Conservation (phyloP, 2,113 vertebrate species). For the Bagarius yarrelli region DNA sequence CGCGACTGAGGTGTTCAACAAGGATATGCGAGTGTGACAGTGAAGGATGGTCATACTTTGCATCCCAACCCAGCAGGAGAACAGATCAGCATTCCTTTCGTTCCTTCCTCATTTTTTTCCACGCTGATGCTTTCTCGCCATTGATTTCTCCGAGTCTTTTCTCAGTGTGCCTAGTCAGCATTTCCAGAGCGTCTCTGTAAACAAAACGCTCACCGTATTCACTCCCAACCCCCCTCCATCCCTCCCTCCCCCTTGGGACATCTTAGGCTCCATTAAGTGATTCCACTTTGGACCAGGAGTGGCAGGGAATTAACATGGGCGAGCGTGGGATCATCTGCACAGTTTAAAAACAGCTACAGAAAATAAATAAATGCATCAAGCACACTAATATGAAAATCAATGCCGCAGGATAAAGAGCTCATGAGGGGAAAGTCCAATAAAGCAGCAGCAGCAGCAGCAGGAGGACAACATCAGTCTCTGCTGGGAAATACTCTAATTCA, state of each 20-base stretch:
- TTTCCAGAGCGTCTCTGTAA: constrained; percentile 44
- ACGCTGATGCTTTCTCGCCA: constrained; percentile 22
- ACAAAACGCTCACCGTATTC: constrained; percentile 43
- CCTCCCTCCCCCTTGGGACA: constrained; percentile 59
- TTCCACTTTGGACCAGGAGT: constrained; percentile 72
- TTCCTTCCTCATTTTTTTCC: constrained; percentile 30
- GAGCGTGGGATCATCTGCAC: constrained; percentile 74
- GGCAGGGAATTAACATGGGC: constrained; percentile 72
- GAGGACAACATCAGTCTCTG: constrained; percentile 46
- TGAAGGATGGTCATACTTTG: not conserved
- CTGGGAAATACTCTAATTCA: constrained; percentile 75
- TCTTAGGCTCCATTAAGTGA: constrained; percentile 80
- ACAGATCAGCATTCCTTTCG: not conserved
- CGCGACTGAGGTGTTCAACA: not conserved
- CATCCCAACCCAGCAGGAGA: not conserved
- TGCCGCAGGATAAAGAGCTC: constrained; percentile 61
- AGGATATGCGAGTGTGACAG: not conserved
- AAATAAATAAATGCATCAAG: constrained; percentile 83
- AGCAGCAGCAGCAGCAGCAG: constrained; percentile 43
- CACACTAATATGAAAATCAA: constrained; percentile 79
- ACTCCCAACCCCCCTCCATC: constrained; percentile 21
- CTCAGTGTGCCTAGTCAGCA: constrained; percentile 44
- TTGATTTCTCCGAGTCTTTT: constrained; percentile 39
- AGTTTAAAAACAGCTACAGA: constrained; percentile 82
- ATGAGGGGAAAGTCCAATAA: constrained; percentile 69